phyloP scores from a whole-genome alignment of 2,797 vertebrate genomes.

The Remorina albescens region DNA sequence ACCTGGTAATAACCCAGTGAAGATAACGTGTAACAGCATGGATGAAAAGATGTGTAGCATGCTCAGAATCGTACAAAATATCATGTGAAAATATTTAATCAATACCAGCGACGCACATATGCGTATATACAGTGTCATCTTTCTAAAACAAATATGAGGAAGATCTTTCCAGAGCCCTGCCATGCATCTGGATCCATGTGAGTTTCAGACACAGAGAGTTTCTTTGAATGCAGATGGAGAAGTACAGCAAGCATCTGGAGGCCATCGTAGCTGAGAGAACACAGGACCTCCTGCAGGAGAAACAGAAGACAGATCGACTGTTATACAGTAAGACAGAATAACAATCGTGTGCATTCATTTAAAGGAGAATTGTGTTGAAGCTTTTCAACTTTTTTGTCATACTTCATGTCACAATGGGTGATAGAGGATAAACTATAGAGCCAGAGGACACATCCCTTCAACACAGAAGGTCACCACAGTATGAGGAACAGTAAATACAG shows the following conservation, averaged over 20 bases:
- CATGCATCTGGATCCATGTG: neutral
- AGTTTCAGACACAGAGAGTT: slow-evolving; percentile 12
- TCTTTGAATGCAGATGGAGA: slow-evolving; percentile 82
- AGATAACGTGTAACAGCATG: neutral
- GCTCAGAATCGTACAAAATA: neutral
- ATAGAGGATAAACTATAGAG: neutral
- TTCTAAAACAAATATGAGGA: slow-evolving; percentile 4
- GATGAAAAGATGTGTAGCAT: neutral
- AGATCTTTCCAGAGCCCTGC: neutral
- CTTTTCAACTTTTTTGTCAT: neutral
- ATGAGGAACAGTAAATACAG: neutral
- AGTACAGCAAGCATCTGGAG: slow-evolving; percentile 88
- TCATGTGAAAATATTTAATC: neutral
- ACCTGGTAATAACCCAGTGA: slow-evolving; percentile 79
- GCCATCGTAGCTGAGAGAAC: slow-evolving; percentile 85
- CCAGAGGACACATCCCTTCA: neutral
- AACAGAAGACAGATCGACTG: slow-evolving; percentile 86
- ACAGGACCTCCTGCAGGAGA: slow-evolving; percentile 86
- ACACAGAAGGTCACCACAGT: neutral
- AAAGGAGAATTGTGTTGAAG: neutral
- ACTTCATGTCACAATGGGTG: neutral
- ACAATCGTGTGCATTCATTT: neutral
- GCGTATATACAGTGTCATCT: no score
- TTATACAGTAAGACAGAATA: slow-evolving; percentile 82
- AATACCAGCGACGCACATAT: neutral